Evolutionary conservation across 2,113 vertebrate genomes (phyloP).

Genomic region (Hassar affinis): DNA sequence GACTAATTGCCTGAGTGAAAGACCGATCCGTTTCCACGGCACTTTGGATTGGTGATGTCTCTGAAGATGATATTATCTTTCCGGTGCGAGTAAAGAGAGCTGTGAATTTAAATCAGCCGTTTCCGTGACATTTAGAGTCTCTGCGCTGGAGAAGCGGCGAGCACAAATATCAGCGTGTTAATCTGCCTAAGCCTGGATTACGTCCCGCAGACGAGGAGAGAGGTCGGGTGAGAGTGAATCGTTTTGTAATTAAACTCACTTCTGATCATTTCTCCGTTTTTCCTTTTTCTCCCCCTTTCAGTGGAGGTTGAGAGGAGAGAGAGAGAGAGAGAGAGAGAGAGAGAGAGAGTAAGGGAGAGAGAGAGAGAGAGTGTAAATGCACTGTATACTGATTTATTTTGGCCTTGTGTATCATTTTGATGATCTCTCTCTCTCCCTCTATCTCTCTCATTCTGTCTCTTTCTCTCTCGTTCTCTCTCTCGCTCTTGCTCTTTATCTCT

Average conservation of each 20-base stretch:
- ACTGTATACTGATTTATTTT: background rate
- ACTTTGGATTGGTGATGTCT: conserved; percentile 37
- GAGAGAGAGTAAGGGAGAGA: background rate
- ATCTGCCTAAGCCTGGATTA: conserved; percentile 56
- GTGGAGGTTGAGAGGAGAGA: conserved; percentile 11
- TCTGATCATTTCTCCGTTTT: conserved; percentile 9
- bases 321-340: background rate
- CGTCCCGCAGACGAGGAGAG: conserved; percentile 35
- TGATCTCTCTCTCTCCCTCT: background rate
- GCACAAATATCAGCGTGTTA: conserved; percentile 58
- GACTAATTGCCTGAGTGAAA: conserved; percentile 34
- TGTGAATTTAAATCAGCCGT: conserved; percentile 51
- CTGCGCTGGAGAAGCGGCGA: conserved; percentile 42
- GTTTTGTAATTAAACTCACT: conserved; percentile 45
- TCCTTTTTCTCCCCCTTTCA: background rate
- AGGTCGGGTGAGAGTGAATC: conserved; percentile 41
- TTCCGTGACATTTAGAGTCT: conserved; percentile 53
- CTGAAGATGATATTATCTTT: conserved; percentile 35
- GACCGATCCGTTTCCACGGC: background rate
- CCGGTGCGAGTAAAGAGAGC: conserved; percentile 17
- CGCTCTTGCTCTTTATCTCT: no score
- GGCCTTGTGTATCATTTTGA: conserved; percentile 21
- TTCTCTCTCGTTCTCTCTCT: no score
- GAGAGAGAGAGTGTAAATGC: background rate
- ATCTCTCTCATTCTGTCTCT: background rate